A percentile compares a stretch with the other conserved stretches of the same genome.
Conservation (phyloP, 2,113 vertebrate genomes). For the Hemiprocne comata region DNA sequence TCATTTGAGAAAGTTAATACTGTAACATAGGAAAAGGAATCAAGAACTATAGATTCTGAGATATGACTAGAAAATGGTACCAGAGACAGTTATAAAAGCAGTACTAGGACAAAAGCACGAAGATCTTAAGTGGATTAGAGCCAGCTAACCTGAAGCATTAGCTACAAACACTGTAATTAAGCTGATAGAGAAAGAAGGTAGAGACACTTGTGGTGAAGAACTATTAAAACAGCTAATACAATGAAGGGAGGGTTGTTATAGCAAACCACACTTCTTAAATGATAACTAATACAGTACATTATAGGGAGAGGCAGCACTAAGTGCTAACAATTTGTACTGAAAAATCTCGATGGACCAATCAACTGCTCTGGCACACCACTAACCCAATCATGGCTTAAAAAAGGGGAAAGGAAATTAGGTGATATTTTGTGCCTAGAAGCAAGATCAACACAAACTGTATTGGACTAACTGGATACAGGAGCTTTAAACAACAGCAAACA, state of each 20-base stretch:
- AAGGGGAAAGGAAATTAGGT: not conserved
- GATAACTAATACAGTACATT: not conserved
- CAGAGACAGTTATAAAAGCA: not conserved
- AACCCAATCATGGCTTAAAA: not conserved
- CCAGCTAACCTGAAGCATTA: not conserved
- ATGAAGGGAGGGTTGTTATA: not conserved
- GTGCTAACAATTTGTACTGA: not conserved
- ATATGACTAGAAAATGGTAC: not conserved
- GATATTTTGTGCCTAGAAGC: not conserved
- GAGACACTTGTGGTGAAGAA: not conserved
- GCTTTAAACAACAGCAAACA: not conserved
- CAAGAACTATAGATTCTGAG: not conserved
- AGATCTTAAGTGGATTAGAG: not conserved
- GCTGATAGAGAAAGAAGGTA: not conserved
- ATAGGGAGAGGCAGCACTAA: not conserved
- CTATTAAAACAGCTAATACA: not conserved
- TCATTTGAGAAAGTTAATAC: not conserved
- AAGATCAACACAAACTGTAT: not conserved
- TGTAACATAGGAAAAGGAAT: not conserved
- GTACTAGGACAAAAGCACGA: not conserved
- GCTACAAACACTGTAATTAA: not conserved
- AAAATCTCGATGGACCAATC: not conserved
- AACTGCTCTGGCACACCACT: not conserved
- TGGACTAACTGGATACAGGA: not conserved
- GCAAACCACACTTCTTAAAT: not conserved